Evolutionary conservation across 2,113 vertebrate genomes (phyloP).

Genomic region (Calidris pygmaea): DNA sequence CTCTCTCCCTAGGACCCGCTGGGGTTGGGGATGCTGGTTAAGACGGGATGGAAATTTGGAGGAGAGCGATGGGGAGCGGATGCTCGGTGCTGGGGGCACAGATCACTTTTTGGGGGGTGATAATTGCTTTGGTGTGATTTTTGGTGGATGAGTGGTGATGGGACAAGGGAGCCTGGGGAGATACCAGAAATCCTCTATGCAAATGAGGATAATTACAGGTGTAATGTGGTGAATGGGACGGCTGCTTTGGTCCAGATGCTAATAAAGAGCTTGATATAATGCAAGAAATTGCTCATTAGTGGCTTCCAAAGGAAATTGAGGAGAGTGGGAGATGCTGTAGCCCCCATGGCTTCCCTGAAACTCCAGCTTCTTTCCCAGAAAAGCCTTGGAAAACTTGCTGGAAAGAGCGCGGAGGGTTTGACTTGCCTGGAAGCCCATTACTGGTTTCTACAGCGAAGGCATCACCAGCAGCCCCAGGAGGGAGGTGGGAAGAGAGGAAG

Average conservation of each 20-base stretch:
- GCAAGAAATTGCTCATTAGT: background rate
- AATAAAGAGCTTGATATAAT: accelerated
- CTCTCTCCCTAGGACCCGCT: background rate
- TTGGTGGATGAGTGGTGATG: background rate
- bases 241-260: background rate
- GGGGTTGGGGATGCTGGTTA: background rate
- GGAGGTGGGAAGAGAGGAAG: background rate
- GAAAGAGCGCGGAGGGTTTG: background rate
- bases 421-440: background rate
- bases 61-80: background rate
- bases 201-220: background rate
- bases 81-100: background rate
- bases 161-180: background rate
- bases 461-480: background rate
- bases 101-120: background rate
- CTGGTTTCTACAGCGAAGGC: background rate
- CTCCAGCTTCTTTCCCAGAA: background rate
- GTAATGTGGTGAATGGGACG: background rate
- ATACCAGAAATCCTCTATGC: background rate
- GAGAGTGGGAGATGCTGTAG: background rate
- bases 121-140: background rate
- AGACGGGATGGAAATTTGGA: background rate
- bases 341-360: background rate
- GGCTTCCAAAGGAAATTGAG: background rate
- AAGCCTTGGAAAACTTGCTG: background rate